Evolutionary conservation across 1,140 invertebrate species (phyloP), one percentile per base, ranked within the genome.

Genomic region (Holotrichia oblita): DNA sequence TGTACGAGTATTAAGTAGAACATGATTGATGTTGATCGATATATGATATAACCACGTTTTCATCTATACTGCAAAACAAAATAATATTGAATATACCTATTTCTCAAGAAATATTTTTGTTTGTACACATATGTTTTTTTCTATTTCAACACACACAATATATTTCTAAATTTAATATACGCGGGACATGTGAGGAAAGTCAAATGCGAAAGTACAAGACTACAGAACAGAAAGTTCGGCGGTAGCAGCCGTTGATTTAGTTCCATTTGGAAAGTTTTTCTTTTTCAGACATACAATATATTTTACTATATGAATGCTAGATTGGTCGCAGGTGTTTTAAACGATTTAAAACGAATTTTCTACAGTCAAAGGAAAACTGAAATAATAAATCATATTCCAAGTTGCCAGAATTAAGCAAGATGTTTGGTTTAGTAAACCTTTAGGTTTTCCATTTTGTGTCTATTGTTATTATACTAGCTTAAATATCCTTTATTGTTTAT

Each of bases 261-360:
- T 22, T 69, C 61, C 20, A 20, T 27, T 69, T 27, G 20, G 22
- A 27, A 69, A 69, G 20, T 69, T 69, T 69, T 69, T 22, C 27
- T 69, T 9, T 69, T 69, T 69, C 22, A 22, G 22, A 3, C 22
- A n/a, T 3, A 69, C 61, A 69, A 34, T 27, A 69, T 69, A 69
- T 69, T 24, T 20, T 4, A 34, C 0, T 69, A 27, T 64, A 55
- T 20, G 20, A 27, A 69, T 27, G 24, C 6, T 69, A 69, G 61
- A 34, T 24, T 34, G 61, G 61, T 69, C 17, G 6, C 61, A 69
- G 61, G 24, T 69, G 61, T 69, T 27, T 34, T 69, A 69, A 69
- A 27, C 61, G 61, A 69, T 69, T 27, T 69, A 69, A 69, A 69
- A 22, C 61, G 27, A 9, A 61, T 61, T 61, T 22, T 61, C 42